phyloP scores from a whole-genome alignment of 2,113 vertebrate genomes.

The Prunella fulvescens region DNA sequence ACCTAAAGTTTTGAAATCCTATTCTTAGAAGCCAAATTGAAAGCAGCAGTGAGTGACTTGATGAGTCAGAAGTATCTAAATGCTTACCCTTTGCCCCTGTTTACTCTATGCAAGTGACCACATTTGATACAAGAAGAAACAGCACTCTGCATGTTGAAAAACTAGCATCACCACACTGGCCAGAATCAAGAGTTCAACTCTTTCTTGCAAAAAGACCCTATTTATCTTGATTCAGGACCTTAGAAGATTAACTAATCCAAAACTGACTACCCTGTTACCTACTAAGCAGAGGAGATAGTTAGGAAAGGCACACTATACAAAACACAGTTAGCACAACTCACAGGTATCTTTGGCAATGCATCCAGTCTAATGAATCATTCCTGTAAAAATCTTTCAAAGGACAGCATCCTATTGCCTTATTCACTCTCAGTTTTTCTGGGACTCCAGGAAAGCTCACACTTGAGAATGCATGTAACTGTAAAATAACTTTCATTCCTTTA shows the following conservation, averaged over 20 bases:
- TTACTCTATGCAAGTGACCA: not conserved
- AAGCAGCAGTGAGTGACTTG: not conserved
- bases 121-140: not conserved
- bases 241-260: not conserved
- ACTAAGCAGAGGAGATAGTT: not conserved
- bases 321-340: not conserved
- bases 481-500: conserved; percentile 68
- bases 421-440: not conserved
- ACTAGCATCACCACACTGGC: not conserved
- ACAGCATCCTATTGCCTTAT: not conserved
- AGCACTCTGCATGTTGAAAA: not conserved
- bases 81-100: not conserved
- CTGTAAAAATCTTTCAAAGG: not conserved
- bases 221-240: not conserved
- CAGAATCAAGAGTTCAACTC: not conserved
- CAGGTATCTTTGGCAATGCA: not conserved
- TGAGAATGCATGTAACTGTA: conserved; percentile 48
- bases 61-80: not conserved
- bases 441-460: conserved; percentile 53
- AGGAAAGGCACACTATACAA: not conserved
- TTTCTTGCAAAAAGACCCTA: not conserved
- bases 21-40: not conserved
- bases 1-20: not conserved
- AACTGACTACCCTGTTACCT: not conserved
- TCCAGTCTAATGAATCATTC: not conserved